phyloP scores from a whole-genome alignment of 2,888 invertebrate species.

The Stictocephala bisonia region DNA sequence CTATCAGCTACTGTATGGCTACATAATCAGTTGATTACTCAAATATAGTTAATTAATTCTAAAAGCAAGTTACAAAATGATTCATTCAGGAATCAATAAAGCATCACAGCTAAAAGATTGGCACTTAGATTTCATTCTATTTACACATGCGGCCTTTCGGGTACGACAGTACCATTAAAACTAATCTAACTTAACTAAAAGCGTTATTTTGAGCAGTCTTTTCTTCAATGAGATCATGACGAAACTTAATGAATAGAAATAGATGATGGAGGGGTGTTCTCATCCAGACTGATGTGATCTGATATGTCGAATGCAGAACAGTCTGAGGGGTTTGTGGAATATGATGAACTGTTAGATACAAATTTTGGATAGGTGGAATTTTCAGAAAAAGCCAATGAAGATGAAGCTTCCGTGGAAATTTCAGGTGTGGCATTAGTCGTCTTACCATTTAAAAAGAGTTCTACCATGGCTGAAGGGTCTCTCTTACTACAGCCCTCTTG shows the following conservation, averaged over 20 bases:
- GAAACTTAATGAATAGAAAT: background rate
- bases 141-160: conserved; percentile 38
- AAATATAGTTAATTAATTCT: no score
- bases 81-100: no score
- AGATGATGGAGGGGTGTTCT: conserved; percentile 22
- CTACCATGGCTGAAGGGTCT: background rate
- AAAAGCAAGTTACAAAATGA: no score
- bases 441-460: background rate
- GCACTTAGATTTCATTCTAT: conserved; percentile 31
- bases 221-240: conserved; percentile 11
- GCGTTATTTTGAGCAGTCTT: conserved; percentile 23
- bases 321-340: no score
- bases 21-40: no score
- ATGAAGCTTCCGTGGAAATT: background rate
- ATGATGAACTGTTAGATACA: no score
- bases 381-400: background rate
- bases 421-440: background rate
- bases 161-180: conserved; percentile 16
- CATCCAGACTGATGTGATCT: background rate
- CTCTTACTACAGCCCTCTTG: no score
- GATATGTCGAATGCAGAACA: background rate
- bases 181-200: conserved; percentile 25
- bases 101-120: conserved; percentile 34
- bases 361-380: background rate
- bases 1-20: no score